Percentiles rank a stretch among this genome's conserved stretches.
Evolutionary conservation across 1,140 invertebrate species (phyloP).

Genomic region (Hydropsyche tenuis): DNA sequence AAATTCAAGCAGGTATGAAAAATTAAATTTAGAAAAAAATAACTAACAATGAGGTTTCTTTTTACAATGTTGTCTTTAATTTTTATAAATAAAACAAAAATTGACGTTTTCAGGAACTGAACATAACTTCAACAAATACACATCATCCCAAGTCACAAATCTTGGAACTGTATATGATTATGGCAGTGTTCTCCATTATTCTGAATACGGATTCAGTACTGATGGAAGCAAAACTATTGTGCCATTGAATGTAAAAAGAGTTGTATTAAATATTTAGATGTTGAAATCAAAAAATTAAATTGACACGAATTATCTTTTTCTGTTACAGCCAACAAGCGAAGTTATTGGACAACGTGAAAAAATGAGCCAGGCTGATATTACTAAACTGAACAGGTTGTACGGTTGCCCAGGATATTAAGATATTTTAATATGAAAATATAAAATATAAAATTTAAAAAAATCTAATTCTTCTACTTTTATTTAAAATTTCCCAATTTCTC

Average conservation of each 20-base stretch:
- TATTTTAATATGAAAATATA: too few relatives aligned
- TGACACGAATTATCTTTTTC: neutral
- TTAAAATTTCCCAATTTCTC: too few relatives aligned
- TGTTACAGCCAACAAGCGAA: constrained; percentile 24
- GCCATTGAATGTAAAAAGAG: constrained; percentile 60
- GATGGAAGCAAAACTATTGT: constrained; percentile 71
- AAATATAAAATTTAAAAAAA: too few relatives aligned
- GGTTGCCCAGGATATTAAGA: constrained; percentile 36
- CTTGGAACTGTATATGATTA: constrained; percentile 73
- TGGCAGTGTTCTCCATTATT: constrained; percentile 76
- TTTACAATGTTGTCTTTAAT: neutral
- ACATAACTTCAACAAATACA: constrained; percentile 76
- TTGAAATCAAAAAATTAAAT: neutral
- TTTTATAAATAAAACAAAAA: constrained; percentile 2
- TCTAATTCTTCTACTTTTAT: too few relatives aligned
- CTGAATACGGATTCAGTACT: constrained; percentile 69
- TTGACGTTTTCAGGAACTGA: constrained; percentile 61
- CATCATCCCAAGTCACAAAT: constrained; percentile 67
- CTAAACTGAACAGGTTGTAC: constrained; percentile 33
- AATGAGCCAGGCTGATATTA: constrained; percentile 30
- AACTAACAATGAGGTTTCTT: neutral
- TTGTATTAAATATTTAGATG: neutral
- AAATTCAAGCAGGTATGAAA: constrained; percentile 64
- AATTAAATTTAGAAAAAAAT: neutral
- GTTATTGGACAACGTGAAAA: constrained; percentile 31